phyloP scores from a whole-genome alignment of 2,113 vertebrate species.

The Catharus fuscescens region DNA sequence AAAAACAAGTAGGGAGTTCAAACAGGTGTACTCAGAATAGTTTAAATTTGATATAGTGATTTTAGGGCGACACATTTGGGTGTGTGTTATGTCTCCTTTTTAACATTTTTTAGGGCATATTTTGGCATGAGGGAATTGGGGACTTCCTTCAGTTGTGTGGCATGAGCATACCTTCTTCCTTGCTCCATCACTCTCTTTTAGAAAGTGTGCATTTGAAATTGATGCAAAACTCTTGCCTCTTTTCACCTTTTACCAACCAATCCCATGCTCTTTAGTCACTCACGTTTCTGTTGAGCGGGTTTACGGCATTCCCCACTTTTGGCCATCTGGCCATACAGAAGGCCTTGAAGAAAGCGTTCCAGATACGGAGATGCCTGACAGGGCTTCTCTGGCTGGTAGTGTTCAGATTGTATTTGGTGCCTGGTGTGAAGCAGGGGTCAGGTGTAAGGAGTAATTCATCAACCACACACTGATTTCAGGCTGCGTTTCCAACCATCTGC shows the following conservation, averaged over 20 bases:
- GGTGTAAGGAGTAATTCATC: constrained; percentile 76
- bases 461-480: constrained; percentile 71
- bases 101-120: not conserved
- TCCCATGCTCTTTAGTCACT: not conserved
- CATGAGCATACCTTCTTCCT: not conserved
- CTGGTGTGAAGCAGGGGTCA: constrained; percentile 76
- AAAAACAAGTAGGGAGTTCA: not conserved
- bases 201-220: not conserved
- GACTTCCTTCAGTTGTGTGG: not conserved
- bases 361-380: constrained; percentile 42
- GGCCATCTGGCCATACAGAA: constrained; percentile 71
- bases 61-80: not conserved
- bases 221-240: not conserved
- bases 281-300: not conserved
- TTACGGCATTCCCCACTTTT: constrained; percentile 51
- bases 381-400: constrained; percentile 57
- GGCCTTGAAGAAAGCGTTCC: constrained; percentile 59
- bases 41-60: not conserved
- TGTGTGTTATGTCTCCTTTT: not conserved
- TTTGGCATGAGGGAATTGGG: not conserved
- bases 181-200: not conserved
- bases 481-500: constrained; percentile 75
- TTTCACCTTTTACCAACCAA: not conserved
- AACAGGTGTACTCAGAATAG: not conserved
- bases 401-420: constrained; percentile 67